Conservation (phyloP, 2,797 vertebrate species). For the Phoebastria nigripes region DNA sequence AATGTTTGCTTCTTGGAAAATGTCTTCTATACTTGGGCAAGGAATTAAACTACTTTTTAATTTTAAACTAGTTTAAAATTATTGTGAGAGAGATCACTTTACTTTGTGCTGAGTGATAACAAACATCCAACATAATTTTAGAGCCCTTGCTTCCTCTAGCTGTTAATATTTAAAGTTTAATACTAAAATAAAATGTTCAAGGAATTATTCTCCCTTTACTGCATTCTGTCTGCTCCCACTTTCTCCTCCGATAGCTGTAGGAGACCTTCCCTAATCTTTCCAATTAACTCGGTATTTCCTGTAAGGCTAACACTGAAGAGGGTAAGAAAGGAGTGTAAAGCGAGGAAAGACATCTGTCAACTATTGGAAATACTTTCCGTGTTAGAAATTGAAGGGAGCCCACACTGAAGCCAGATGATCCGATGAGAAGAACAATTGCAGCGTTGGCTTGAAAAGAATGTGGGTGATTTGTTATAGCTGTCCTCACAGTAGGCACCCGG, state of each 20-base stretch:
- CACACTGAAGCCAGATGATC: slow-evolving; percentile 65
- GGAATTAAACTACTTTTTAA: background rate
- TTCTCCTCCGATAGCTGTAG: slow-evolving; percentile 20
- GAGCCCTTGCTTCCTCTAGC: background rate
- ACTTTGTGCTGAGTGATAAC: slow-evolving; percentile 10
- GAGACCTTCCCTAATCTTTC: slow-evolving; percentile 62
- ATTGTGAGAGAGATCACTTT: background rate
- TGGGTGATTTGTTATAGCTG: slow-evolving; percentile 64
- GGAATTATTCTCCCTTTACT: background rate
- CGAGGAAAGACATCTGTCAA: slow-evolving; percentile 69
- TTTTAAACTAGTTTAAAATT: background rate
- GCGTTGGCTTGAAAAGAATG: slow-evolving; percentile 57
- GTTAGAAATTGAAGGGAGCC: slow-evolving; percentile 54
- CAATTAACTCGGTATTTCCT: slow-evolving; percentile 69
- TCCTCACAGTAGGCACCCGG: slow-evolving; percentile 52
- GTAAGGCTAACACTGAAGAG: slow-evolving; percentile 39
- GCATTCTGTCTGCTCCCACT: background rate
- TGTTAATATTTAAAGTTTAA: background rate
- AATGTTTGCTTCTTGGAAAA: slow-evolving; percentile 13
- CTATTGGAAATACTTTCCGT: slow-evolving; percentile 61
- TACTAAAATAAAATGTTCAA: background rate
- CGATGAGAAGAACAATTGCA: slow-evolving; percentile 42
- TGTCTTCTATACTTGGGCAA: background rate
- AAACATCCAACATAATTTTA: background rate
- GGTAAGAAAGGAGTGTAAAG: slow-evolving; percentile 49